phyloP scores from a whole-genome alignment of 2,888 invertebrate species.

The Cheilosia soror region DNA sequence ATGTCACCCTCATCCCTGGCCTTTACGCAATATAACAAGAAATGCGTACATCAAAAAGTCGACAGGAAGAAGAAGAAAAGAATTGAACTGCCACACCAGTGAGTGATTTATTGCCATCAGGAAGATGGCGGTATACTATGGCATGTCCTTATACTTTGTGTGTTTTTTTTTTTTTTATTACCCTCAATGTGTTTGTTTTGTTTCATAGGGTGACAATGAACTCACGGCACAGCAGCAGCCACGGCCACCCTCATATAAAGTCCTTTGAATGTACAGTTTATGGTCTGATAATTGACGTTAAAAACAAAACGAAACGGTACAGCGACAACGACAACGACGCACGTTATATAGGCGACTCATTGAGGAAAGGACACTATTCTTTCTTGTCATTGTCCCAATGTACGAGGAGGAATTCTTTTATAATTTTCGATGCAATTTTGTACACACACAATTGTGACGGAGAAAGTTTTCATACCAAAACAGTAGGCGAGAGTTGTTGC shows the following conservation, averaged over 20 bases:
- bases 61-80: slow-evolving; percentile 54
- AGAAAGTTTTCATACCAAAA: slow-evolving; percentile 14
- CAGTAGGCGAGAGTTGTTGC: slow-evolving; percentile 27
- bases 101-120: slow-evolving; percentile 74
- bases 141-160: slow-evolving; percentile 41
- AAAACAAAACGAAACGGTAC: slow-evolving; percentile 48
- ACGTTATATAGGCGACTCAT: slow-evolving; percentile 29
- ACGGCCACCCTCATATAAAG: slow-evolving; percentile 61
- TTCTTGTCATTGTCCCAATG: slow-evolving; percentile 15
- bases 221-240: slow-evolving; percentile 20
- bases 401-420: slow-evolving; percentile 29
- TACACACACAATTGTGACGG: slow-evolving; percentile 2
- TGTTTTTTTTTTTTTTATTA: slow-evolving; percentile 2
- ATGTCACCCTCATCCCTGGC: slow-evolving; percentile 74
- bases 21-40: slow-evolving; percentile 71
- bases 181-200: slow-evolving; percentile 44
- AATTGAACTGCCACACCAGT: slow-evolving; percentile 75
- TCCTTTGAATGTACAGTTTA: slow-evolving; percentile 67
- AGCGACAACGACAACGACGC: too few species aligned
- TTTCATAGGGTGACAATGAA: slow-evolving; percentile 70
- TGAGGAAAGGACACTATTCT: slow-evolving; percentile 28
- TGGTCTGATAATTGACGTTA: slow-evolving; percentile 72
- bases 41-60: slow-evolving; percentile 73
- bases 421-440: slow-evolving; percentile 42
- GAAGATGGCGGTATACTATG: slow-evolving; percentile 70